Base-by-base conservation (phyloP, 1,140 invertebrate species). In the Lepidostoma basale region DNA sequence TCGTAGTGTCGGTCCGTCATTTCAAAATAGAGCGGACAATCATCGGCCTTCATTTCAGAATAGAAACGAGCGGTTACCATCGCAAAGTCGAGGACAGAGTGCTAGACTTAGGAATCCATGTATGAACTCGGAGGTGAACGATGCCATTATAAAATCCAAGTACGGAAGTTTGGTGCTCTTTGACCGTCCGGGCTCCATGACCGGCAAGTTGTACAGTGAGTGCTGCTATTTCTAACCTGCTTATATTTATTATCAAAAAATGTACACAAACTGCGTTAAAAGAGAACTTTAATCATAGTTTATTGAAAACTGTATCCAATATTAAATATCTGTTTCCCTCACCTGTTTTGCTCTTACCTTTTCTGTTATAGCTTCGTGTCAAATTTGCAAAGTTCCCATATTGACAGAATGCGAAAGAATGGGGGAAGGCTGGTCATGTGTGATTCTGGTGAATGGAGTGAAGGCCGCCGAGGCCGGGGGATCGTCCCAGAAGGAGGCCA, bases 81-180 rank as follows among this genome's bases (percentile, higher is more conserved):
- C 14, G 12, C 12, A 6, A 6, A 5, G 12, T 6, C 5, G 20
- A 58, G 8, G 54, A 22, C 28, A 58, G 30, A 33, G 25, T 58
- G 16, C 6, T 14, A 54, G 33, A 39, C 28, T n/a, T 36, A 20
- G 16, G 20, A 36, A 39, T 39, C 28, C 3, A 8, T 6, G 54
- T 22, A 8, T 20, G 8, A 47, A 47, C 3, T 14, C 4, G 22
- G 25, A 2, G 3, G 22, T n/a, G 20, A 22, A 47, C 47, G 23
- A 62, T 25, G 30, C 20, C 40, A 28, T 47, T 16, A 47, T 20
- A 16, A 44, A 12, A 6, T 58, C 65, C 5, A 47, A 60, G 22
- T 67, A 67, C 26, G 68, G 68, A 1, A 26, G 28, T 12, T 23
- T 69, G 39, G 68, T 69, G 2, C 42, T 69, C 20, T 65, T 59